Evolutionary conservation across 1,140 invertebrate genomes (phyloP).

Genomic region (Cardiocondyla obscurior): DNA sequence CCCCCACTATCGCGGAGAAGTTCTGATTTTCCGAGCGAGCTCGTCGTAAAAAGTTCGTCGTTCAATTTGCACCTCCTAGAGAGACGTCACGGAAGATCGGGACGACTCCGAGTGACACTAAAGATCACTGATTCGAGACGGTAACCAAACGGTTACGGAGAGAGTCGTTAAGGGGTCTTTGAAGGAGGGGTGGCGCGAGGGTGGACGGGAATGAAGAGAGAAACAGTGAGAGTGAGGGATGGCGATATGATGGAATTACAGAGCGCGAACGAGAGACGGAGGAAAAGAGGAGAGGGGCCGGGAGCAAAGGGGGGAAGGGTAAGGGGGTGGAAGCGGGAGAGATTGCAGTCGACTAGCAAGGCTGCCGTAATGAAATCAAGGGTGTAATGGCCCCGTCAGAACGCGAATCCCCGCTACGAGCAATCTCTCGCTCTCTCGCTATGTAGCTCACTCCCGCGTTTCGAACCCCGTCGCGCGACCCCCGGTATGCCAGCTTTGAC

Average conservation of each 20-base stretch:
- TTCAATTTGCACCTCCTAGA: constrained; percentile 59
- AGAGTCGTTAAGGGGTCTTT: constrained; percentile 46
- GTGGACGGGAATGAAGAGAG: constrained; percentile 36
- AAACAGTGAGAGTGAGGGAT: constrained; percentile 22
- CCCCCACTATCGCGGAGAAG: constrained; percentile 37
- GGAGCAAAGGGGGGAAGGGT: not conserved
- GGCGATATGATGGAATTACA: constrained; percentile 47
- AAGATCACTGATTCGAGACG: constrained; percentile 71
- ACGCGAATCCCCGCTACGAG: constrained; percentile 73
- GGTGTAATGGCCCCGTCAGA: constrained; percentile 81
- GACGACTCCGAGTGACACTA: constrained; percentile 38
- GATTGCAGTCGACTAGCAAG: constrained; percentile 77
- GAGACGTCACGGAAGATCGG: constrained; percentile 5
- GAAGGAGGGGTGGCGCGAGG: not conserved
- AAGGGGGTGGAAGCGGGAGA: constrained; percentile 63
- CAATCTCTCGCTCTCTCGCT: constrained; percentile 61
- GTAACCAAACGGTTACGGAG: constrained; percentile 73
- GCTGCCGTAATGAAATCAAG: constrained; percentile 80
- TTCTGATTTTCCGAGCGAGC: constrained; percentile 46
- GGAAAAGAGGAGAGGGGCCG: constrained; percentile 51
- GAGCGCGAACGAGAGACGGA: constrained; percentile 60
- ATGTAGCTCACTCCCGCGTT: constrained; percentile 63
- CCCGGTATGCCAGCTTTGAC: constrained; percentile 69
- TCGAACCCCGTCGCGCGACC: constrained; percentile 52
- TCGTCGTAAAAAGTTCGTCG: constrained; percentile 64